A percentile compares a stretch with the other conserved stretches of the same genome.
Conservation (phyloP, 2,888 invertebrate species). For the Apodemia arnacis region DNA sequence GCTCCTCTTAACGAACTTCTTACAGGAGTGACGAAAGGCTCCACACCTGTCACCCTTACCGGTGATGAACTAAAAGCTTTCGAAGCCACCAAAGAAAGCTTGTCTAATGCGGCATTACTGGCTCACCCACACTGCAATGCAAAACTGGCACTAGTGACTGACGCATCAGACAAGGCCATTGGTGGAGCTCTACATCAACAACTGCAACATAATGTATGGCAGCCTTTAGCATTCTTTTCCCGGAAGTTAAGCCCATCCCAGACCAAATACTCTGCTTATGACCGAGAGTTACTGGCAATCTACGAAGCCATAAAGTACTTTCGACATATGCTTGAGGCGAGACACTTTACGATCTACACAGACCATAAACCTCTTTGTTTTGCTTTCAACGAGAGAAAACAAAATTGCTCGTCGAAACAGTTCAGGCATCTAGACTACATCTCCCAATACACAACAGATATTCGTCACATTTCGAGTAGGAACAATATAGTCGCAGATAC, state of each 20-base stretch:
- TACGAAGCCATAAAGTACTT: slow-evolving; percentile 4
- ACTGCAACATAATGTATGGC: background rate
- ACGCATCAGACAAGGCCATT: background rate
- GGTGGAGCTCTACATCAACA: background rate
- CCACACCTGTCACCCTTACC: background rate
- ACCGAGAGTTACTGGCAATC: background rate
- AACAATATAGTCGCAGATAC: background rate
- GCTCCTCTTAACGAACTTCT: background rate
- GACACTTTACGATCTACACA: background rate
- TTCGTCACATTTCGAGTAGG: background rate
- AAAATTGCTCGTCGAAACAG: background rate
- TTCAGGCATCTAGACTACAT: background rate
- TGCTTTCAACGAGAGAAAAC: background rate
- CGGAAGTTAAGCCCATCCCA: background rate
- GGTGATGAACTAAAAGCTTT: background rate
- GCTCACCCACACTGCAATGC: background rate
- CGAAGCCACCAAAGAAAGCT: background rate
- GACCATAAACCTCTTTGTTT: background rate
- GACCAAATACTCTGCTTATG: background rate
- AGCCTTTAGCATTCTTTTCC: background rate
- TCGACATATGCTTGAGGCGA: background rate
- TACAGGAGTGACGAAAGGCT: background rate
- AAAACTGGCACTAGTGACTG: background rate
- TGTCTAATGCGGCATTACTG: background rate
- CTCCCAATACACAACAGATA: background rate